phyloP scores from a whole-genome alignment of 2,113 vertebrate species.

The Perca fluviatilis region DNA sequence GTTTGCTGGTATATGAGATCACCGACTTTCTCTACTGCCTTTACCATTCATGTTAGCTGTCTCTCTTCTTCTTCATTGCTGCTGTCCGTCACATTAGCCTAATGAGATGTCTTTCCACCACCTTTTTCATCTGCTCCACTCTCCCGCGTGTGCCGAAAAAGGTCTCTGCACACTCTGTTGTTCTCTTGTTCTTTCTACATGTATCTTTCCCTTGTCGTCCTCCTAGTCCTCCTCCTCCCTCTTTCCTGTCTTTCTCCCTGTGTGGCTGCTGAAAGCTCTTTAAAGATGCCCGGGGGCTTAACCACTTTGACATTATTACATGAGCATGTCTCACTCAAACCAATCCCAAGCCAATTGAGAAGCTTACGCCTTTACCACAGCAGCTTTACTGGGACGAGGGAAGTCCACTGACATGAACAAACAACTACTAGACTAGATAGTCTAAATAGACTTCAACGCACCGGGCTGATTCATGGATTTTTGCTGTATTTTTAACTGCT shows the following conservation, averaged over 20 bases:
- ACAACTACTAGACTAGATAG: neutral
- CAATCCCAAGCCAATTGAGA: slow-evolving; percentile 81
- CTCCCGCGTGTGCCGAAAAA: slow-evolving; percentile 16
- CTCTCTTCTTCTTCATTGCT: slow-evolving; percentile 33
- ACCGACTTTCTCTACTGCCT: slow-evolving; percentile 21
- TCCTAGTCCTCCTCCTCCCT: slow-evolving; percentile 9
- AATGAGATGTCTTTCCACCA: slow-evolving; percentile 46
- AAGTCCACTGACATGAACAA: slow-evolving; percentile 35
- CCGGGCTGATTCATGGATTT: slow-evolving; percentile 3
- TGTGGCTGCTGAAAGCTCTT: slow-evolving; percentile 77
- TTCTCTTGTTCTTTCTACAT: slow-evolving; percentile 34
- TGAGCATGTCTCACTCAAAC: slow-evolving; percentile 79
- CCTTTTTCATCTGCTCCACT: slow-evolving; percentile 24
- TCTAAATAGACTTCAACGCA: slow-evolving; percentile 6
- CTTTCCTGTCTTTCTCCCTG: slow-evolving; percentile 26
- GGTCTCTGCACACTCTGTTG: slow-evolving; percentile 21
- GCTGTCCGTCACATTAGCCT: slow-evolving; percentile 40
- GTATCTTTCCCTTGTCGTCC: slow-evolving; percentile 3
- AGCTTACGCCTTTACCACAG: slow-evolving; percentile 73
- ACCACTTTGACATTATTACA: slow-evolving; percentile 83
- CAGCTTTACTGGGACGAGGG: slow-evolving; percentile 58
- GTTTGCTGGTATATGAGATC: slow-evolving; percentile 50
- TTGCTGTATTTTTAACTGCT: neutral
- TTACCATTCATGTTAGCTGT: neutral
- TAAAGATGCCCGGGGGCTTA: slow-evolving; percentile 80